phyloP scores from a whole-genome alignment of 2,888 invertebrate species.

The Calliopum simillimum region DNA sequence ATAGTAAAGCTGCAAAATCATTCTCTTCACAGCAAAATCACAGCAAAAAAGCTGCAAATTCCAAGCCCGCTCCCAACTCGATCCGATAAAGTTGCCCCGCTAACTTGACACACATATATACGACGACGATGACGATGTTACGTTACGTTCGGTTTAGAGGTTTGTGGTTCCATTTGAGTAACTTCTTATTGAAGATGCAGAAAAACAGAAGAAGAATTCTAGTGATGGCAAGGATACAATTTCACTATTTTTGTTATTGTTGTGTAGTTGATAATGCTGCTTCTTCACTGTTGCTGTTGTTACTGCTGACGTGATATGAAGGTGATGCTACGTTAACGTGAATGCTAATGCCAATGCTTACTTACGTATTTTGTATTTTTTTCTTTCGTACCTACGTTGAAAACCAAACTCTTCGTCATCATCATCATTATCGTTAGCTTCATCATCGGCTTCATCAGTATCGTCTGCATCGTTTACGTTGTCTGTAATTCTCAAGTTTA shows the following conservation, averaged over 20 bases:
- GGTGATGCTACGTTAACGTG: constrained; percentile 2
- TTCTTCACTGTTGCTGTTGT: not conserved
- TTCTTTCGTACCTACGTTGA: too few species aligned
- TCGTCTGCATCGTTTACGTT: not conserved
- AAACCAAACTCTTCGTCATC: not conserved
- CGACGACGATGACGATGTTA: too few species aligned
- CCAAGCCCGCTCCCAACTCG: too few species aligned
- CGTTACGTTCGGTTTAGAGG: too few species aligned
- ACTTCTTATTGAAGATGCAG: not conserved
- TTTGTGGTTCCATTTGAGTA: not conserved
- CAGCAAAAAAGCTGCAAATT: too few species aligned
- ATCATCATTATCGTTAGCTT: not conserved
- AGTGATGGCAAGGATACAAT: not conserved
- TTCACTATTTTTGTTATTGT: not conserved
- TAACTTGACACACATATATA: too few species aligned
- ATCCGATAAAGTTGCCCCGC: too few species aligned
- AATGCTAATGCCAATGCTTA: not conserved
- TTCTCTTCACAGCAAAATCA: too few species aligned
- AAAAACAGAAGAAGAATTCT: not conserved
- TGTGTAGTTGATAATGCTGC: not conserved
- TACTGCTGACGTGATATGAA: not conserved
- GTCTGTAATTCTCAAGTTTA: constrained; percentile 2
- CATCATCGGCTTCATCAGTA: not conserved
- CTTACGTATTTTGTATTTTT: not conserved
- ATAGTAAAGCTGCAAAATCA: too few species aligned